Evolutionary conservation across 2,113 vertebrate genomes (phyloP).

Genomic region (Mobula birostris): DNA sequence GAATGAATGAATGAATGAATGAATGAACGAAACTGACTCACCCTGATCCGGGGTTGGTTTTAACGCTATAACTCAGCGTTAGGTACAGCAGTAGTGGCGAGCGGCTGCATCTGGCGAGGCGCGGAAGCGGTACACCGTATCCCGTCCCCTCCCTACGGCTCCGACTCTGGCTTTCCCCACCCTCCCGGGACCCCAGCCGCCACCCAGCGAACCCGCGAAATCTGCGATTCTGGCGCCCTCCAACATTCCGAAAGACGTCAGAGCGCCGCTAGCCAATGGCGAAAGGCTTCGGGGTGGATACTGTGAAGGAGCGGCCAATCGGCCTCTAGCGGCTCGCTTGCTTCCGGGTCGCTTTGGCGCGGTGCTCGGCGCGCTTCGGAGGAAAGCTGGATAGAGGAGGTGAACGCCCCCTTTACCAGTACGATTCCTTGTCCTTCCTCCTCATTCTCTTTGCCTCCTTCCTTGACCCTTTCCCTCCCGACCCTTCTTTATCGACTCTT

Average conservation of each 20-base stretch:
- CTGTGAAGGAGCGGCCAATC: background rate
- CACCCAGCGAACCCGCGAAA: background rate
- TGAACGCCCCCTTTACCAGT: background rate
- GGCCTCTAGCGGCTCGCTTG: too few relatives aligned
- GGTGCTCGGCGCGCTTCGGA: background rate
- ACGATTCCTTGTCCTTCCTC: too few relatives aligned
- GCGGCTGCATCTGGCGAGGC: too few relatives aligned
- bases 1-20: background rate
- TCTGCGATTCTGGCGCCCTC: conserved; percentile 3
- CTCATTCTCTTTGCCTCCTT: background rate
- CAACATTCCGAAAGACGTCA: background rate
- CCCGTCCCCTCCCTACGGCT: background rate
- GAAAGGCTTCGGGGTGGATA: background rate
- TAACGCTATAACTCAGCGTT: too few relatives aligned
- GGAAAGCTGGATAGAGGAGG: background rate
- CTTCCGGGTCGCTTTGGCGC: conserved; percentile 32
- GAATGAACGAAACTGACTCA: background rate
- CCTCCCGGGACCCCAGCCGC: background rate
- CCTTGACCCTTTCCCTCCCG: background rate
- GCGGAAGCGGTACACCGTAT: too few relatives aligned
- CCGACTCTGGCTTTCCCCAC: background rate
- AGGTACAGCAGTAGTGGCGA: too few relatives aligned
- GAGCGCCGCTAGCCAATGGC: background rate
- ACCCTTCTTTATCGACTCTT: background rate
- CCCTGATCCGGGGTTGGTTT: background rate